phyloP scores from a whole-genome alignment of 2,113 vertebrate genomes.

The Pollimyrus isidori region DNA sequence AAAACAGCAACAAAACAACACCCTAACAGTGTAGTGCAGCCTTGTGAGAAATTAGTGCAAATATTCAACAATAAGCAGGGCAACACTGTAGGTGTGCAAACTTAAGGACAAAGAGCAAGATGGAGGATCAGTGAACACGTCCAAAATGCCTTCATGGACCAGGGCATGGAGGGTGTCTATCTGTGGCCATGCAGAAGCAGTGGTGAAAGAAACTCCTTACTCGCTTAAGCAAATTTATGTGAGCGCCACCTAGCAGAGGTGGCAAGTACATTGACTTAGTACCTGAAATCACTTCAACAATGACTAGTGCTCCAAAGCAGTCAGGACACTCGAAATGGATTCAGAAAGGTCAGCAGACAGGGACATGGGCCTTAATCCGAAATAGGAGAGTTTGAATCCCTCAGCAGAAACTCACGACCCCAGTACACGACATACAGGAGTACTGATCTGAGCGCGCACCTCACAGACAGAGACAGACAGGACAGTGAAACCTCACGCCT shows the following conservation, averaged over 20 bases:
- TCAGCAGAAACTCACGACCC: not conserved
- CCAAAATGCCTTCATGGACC: not conserved
- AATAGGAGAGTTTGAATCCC: not conserved
- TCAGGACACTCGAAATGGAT: not conserved
- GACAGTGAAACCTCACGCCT: not conserved
- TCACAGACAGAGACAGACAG: not conserved
- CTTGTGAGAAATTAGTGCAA: constrained; percentile 1
- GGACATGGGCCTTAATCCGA: not conserved
- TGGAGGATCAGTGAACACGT: not conserved
- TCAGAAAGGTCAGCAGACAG: not conserved
- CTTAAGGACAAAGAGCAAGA: not conserved
- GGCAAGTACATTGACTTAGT: not conserved
- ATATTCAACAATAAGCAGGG: not conserved
- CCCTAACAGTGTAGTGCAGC: not conserved
- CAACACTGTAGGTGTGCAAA: not conserved
- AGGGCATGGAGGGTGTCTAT: not conserved
- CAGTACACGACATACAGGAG: not conserved
- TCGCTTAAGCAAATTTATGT: not conserved
- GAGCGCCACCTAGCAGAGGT: not conserved
- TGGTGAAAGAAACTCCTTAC: not conserved
- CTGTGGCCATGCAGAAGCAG: not conserved
- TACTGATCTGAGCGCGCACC: not conserved
- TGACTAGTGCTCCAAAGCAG: not conserved
- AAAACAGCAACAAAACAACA: not conserved
- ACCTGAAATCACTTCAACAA: not conserved